Evolutionary conservation across 2,113 vertebrate genomes (phyloP).

Genomic region (Eurypyga helias): DNA sequence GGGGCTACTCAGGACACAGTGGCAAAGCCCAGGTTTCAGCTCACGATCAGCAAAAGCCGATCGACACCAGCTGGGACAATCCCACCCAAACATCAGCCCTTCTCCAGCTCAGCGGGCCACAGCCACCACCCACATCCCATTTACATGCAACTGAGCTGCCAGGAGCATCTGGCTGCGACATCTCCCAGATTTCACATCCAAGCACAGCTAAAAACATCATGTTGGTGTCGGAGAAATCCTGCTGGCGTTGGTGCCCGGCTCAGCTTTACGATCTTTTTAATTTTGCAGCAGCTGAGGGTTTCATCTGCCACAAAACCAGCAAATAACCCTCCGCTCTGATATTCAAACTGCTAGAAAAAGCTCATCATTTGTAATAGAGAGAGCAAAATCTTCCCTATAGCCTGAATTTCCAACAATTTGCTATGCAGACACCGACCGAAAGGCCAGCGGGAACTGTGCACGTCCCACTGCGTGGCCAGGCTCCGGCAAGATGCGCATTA

Average conservation of each 20-base stretch:
- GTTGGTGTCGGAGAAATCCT: accelerated
- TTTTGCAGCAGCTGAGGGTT: neutral
- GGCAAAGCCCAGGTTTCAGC: neutral
- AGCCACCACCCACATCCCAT: neutral
- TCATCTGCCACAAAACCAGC: neutral
- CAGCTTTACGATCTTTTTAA: neutral
- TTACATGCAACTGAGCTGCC: neutral
- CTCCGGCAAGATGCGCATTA: accelerated
- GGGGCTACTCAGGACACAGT: neutral
- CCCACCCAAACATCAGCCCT: neutral
- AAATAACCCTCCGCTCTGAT: neutral
- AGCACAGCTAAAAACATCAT: neutral
- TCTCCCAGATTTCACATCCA: neutral
- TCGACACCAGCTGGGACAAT: too few relatives aligned
- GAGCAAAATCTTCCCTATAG: neutral
- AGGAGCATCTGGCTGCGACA: neutral
- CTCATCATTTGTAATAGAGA: accelerated
- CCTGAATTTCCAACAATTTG: neutral
- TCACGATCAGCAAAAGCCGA: neutral
- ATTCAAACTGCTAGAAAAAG: neutral
- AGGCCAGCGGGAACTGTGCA: neutral
- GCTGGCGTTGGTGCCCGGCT: accelerated
- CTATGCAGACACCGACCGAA: accelerated
- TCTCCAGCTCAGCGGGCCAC: neutral
- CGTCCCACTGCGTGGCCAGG: neutral